Percentiles rank a stretch among this genome's conserved stretches.
Conservation (phyloP, 1,140 invertebrate genomes). For the Copidosoma floridanum region DNA sequence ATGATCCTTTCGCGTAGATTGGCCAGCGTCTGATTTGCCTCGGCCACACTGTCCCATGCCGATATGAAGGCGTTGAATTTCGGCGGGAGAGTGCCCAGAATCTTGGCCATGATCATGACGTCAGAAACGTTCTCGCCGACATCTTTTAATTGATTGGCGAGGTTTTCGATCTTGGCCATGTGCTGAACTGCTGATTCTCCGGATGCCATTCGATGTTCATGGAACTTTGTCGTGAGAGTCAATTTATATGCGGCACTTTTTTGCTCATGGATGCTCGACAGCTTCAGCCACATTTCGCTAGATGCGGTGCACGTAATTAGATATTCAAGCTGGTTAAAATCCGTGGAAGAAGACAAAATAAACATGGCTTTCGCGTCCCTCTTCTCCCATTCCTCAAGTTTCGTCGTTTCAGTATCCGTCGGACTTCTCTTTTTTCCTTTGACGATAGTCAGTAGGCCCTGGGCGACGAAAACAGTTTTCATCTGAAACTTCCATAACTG, state of each 20-base stretch:
- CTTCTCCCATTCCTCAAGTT: neutral
- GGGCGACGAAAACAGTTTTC: too few species aligned
- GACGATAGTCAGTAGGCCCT: too few species aligned
- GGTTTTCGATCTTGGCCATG: slow-evolving; percentile 24
- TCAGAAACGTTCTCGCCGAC: slow-evolving; percentile 17
- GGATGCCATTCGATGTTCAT: slow-evolving; percentile 19
- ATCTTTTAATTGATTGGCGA: slow-evolving; percentile 26
- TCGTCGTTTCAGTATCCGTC: too few species aligned
- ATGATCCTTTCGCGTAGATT: slow-evolving; percentile 10
- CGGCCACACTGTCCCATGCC: slow-evolving; percentile 21
- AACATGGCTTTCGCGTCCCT: slow-evolving; percentile 8
- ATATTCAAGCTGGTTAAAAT: slow-evolving; percentile 7
- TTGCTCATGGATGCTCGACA: slow-evolving; percentile 18
- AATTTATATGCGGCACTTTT: slow-evolving; percentile 25
- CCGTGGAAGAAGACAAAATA: slow-evolving; percentile 2
- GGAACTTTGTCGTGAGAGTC: slow-evolving; percentile 23
- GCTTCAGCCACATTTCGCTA: slow-evolving; percentile 25
- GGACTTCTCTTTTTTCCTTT: too few species aligned
- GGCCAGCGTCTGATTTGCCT: slow-evolving; percentile 5
- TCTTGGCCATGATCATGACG: slow-evolving; percentile 24
- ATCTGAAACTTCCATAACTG: too few species aligned
- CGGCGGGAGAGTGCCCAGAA: slow-evolving; percentile 9
- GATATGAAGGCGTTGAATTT: slow-evolving; percentile 20
- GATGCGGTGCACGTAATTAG: slow-evolving; percentile 18
- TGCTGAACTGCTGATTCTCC: slow-evolving; percentile 17